Evolutionary conservation across 2,113 vertebrate species (phyloP).

Genomic region (Neopipo cinnamomea): DNA sequence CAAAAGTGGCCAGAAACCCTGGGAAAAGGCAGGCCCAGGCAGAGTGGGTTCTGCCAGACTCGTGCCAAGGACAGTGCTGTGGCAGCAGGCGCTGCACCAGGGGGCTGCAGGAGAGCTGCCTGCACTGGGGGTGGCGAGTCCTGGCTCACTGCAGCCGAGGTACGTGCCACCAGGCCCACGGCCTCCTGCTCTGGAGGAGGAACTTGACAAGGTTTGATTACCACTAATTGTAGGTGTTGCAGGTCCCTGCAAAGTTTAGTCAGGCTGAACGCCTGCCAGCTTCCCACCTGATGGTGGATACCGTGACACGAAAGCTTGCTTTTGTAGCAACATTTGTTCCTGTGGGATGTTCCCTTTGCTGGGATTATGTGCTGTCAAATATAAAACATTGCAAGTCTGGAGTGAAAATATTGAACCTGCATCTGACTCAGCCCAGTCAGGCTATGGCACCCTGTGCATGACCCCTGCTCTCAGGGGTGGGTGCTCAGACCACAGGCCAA

Average conservation of each 20-base stretch:
- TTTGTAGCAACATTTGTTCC: background rate
- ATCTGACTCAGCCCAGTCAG: rapidly evolving
- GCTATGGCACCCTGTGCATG: rapidly evolving
- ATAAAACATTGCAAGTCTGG: background rate
- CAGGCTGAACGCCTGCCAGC: rapidly evolving
- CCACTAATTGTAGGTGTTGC: background rate
- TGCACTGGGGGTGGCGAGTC: background rate
- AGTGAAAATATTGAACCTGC: background rate
- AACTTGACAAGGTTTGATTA: rapidly evolving
- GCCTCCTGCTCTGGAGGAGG: background rate
- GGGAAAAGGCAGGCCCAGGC: background rate
- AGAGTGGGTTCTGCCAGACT: background rate
- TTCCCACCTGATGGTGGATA: background rate
- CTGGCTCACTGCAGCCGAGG: rapidly evolving
- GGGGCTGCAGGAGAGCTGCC: rapidly evolving
- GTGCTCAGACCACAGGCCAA: background rate
- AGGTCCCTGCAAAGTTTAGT: background rate
- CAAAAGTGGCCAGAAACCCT: background rate
- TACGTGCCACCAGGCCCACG: background rate
- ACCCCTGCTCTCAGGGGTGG: rapidly evolving
- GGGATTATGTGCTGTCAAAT: background rate
- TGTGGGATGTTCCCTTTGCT: background rate
- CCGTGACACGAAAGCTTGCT: background rate
- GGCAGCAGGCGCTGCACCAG: rapidly evolving
- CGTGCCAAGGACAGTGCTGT: rapidly evolving